These are phyloP conservation scores for Tarsius wallacei DNA, from an alignment of 2,797 vertebrate species.

Conservation along the genomic window DNA sequence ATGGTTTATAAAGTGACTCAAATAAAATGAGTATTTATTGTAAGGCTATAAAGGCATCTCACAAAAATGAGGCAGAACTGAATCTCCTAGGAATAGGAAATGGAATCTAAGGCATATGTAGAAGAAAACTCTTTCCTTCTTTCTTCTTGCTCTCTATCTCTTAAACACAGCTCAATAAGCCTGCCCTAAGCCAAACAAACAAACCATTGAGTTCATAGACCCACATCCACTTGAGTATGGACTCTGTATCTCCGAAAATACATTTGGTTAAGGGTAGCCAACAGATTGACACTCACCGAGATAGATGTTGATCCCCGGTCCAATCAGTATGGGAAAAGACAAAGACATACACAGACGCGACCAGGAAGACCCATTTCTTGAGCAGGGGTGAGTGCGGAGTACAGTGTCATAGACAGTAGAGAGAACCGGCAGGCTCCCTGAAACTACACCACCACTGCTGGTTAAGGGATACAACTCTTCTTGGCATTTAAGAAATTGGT, in stretches of 20 bases:
- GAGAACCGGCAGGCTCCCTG: background rate
- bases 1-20: background rate
- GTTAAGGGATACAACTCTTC: background rate
- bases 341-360: background rate
- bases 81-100: background rate
- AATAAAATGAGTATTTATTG: background rate
- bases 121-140: background rate
- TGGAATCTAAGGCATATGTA: background rate
- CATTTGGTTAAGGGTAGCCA: background rate
- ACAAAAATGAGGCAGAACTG: background rate
- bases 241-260: background rate
- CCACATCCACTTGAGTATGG: background rate
- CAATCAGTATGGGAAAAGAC: background rate
- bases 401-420: background rate
- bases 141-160: background rate
- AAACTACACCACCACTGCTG: background rate
- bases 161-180: background rate
- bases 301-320: background rate
- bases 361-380: background rate
- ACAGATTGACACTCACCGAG: background rate
- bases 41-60: background rate
- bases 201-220: background rate
- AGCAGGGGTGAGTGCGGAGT: background rate
- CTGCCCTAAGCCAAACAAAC: background rate
- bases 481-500: background rate